Evolutionary conservation across 2,113 vertebrate genomes (phyloP), one percentile per base, ranked within the genome.

Genomic region (Rissa tridactyla): DNA sequence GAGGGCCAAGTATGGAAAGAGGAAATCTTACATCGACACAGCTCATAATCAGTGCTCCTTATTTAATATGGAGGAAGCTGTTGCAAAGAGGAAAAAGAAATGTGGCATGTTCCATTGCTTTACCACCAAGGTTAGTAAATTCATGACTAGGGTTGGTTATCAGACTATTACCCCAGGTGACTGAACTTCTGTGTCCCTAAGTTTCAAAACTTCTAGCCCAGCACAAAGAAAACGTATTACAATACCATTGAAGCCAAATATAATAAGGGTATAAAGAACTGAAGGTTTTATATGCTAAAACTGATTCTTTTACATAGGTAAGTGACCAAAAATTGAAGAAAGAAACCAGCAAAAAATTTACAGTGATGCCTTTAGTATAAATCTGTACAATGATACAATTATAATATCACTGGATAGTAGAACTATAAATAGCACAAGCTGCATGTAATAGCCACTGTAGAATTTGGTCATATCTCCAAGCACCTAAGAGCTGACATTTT

Each of bases 11-110:
- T 65, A 84, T 54, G 70, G 81, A 89, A 90, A 91, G 68, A 94
- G 91, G 89, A 96, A 96, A 88, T 82, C 78, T 94, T 96, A 42
- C 55, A 64, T 88, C 11, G 44, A 85, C 95, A 87, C 69, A 91
- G 86, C 86, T 84, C 83, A 94, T 95, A 95, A 96, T 94, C 91
- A 78, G 73, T 66, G 34, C 5, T 84, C 60, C 38, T 76, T 83
- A 81, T 89, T 94, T 93, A 86, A 65, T 57, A 72, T 26, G 14
- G 44, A 93, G 89, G 69, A 95, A 94, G 32, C 85, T 54, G 68
- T 38, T 89, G 61, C 38, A 88, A 57, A 79, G 40, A 81, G 47
- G 34, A 90, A 88, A 91, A 82, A 77, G 49, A 88, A 83, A 62
- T 17, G 51, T 66, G 16, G 21, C 12, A 6, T 86, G 64, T 75